phyloP scores from a whole-genome alignment of 2,888 invertebrate genomes.

The Chirona hameri region DNA sequence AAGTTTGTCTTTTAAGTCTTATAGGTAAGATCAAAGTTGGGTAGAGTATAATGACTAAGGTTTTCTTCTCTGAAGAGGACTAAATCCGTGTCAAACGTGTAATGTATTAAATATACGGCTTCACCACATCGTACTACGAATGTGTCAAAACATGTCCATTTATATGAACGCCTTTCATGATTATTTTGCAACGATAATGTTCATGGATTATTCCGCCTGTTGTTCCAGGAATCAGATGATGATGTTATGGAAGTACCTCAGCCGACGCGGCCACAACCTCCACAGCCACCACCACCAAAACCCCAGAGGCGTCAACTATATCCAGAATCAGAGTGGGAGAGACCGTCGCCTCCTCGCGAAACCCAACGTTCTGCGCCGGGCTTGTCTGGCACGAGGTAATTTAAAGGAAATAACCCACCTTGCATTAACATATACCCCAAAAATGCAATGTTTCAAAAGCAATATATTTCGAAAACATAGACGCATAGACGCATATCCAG shows the following conservation, averaged over 20 bases:
- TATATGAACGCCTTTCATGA: no score
- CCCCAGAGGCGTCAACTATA: background rate
- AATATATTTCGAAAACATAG: no score
- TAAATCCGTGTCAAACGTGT: no score
- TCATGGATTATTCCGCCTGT: background rate
- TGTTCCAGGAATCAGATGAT: background rate
- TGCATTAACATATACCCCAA: no score
- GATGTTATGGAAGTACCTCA: background rate
- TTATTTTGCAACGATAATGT: no score
- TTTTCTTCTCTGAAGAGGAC: no score
- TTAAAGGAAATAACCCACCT: no score
- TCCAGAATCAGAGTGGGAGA: conserved; percentile 5
- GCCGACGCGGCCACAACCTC: background rate
- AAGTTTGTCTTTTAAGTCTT: background rate
- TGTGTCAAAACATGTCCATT: no score
- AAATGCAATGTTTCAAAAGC: no score
- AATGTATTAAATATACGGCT: no score
- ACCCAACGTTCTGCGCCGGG: background rate
- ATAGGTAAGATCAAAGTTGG: background rate
- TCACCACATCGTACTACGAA: no score
- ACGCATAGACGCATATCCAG: no score
- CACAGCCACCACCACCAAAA: background rate
- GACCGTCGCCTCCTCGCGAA: background rate
- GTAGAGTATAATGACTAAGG: background rate
- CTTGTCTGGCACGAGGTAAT: background rate